Conservation (phyloP, 2,797 vertebrate genomes). For the Neolamprologus multifasciatus region DNA sequence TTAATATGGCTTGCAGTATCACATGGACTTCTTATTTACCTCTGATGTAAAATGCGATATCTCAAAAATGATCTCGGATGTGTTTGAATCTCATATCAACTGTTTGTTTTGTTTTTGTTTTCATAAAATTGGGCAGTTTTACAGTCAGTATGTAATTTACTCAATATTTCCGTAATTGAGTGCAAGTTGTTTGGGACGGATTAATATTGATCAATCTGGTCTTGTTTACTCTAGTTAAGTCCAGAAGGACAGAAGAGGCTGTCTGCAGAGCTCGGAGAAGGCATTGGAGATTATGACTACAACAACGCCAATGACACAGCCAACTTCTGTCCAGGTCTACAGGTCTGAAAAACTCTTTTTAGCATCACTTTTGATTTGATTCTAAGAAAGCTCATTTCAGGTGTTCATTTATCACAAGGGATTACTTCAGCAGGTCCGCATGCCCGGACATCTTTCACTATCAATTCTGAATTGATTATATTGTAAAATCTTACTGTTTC, state of each 20-base stretch:
- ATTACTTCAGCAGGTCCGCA: not conserved
- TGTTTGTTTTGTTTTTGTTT: not conserved
- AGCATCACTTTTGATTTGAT: not conserved
- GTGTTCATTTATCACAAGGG: not conserved
- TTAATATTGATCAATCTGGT: not conserved
- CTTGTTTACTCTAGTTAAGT: slow-evolving; percentile 66
- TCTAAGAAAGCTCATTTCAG: not conserved
- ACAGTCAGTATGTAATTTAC: not conserved
- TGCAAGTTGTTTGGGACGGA: not conserved
- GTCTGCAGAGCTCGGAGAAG: slow-evolving; percentile 73
- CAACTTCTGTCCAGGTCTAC: slow-evolving; percentile 89
- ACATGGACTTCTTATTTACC: not conserved
- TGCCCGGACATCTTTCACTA: not conserved
- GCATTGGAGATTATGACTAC: slow-evolving; percentile 87
- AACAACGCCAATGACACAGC: slow-evolving; percentile 88
- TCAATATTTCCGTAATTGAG: not conserved
- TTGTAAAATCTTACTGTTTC: not conserved
- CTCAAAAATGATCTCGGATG: not conserved
- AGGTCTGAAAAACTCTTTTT: slow-evolving; percentile 65
- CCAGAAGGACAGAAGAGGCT: slow-evolving; percentile 36
- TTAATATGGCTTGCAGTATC: not conserved
- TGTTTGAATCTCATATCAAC: not conserved
- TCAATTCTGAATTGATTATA: not conserved
- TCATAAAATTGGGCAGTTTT: not conserved
- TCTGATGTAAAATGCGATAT: not conserved